Conservation (phyloP, 2,113 vertebrate species). For the Mesocricetus auratus region DNA sequence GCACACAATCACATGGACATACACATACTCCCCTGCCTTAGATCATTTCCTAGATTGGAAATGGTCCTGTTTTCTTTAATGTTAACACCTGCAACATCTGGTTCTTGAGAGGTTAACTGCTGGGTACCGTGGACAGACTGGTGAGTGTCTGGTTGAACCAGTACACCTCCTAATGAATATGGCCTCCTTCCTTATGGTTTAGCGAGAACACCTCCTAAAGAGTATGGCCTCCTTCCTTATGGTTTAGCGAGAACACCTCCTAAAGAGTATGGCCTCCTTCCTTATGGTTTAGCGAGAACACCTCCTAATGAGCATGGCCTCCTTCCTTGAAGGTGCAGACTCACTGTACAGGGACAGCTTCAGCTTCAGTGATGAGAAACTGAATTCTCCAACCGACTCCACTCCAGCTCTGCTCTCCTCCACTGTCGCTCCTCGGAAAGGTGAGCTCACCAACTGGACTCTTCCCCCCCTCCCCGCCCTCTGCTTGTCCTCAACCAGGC, state of each 20-base stretch:
- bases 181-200: too few relatives aligned
- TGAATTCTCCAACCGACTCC: slow-evolving; percentile 91
- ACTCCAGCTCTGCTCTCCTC: slow-evolving; percentile 87
- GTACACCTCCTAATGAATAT: too few relatives aligned
- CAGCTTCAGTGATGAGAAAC: slow-evolving; percentile 96
- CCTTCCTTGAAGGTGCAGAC: slow-evolving; percentile 91
- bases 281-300: neutral
- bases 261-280: too few relatives aligned
- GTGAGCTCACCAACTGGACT: slow-evolving; percentile 74
- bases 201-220: too few relatives aligned
- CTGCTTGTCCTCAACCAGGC: neutral
- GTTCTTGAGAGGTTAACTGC: neutral
- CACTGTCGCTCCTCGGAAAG: slow-evolving; percentile 90
- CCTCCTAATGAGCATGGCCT: neutral
- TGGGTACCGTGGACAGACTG: neutral
- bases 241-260: too few relatives aligned
- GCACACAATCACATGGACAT: neutral
- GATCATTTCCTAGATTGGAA: neutral
- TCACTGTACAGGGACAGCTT: slow-evolving; percentile 95
- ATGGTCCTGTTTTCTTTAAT: neutral
- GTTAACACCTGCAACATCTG: neutral
- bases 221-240: too few relatives aligned
- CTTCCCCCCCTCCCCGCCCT: neutral
- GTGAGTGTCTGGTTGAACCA: too few relatives aligned
- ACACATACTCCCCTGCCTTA: neutral